Conservation (phyloP, 2,797 vertebrate genomes). For the Eupleurogrammus muticus region DNA sequence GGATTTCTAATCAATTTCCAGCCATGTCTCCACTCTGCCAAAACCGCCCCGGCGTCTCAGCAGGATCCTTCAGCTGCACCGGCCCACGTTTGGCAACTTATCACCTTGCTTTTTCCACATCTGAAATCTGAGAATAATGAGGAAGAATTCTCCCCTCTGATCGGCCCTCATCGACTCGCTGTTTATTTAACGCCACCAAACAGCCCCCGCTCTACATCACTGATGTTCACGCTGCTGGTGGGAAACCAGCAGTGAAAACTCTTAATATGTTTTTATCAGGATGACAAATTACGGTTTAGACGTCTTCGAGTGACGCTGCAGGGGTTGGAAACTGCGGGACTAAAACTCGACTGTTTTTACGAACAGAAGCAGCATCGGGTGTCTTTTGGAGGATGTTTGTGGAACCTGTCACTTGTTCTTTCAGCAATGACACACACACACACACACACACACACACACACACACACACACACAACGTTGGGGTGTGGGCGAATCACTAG, state of each 20-base stretch:
- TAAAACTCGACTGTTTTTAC: not conserved
- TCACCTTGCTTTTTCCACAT: constrained; percentile 39
- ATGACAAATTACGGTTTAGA: constrained; percentile 43
- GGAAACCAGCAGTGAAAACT: constrained; percentile 24
- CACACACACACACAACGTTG: no score
- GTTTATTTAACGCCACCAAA: constrained; percentile 51
- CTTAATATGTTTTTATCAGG: constrained; percentile 47
- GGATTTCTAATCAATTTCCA: constrained; percentile 70
- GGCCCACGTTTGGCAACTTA: constrained; percentile 45
- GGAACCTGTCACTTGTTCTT: no score
- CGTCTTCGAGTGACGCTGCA: constrained; percentile 37
- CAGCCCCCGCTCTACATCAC: constrained; percentile 13
- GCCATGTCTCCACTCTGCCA: constrained; percentile 49
- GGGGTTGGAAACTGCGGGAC: constrained; percentile 3
- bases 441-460: no score
- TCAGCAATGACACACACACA: no score
- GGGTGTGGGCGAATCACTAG: no score
- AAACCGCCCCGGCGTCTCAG: constrained; percentile 53
- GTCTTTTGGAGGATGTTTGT: no score
- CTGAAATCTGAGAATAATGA: constrained; percentile 53
- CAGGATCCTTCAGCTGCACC: constrained; percentile 44
- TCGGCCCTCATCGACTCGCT: constrained; percentile 29
- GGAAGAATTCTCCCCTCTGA: constrained; percentile 54
- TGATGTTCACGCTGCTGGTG: constrained; percentile 26
- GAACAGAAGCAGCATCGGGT: no score